A percentile compares a stretch with the other conserved stretches of the same genome.
phyloP scores from a whole-genome alignment of 64 coral and sea anemone genomes.

The Actinia equina region DNA sequence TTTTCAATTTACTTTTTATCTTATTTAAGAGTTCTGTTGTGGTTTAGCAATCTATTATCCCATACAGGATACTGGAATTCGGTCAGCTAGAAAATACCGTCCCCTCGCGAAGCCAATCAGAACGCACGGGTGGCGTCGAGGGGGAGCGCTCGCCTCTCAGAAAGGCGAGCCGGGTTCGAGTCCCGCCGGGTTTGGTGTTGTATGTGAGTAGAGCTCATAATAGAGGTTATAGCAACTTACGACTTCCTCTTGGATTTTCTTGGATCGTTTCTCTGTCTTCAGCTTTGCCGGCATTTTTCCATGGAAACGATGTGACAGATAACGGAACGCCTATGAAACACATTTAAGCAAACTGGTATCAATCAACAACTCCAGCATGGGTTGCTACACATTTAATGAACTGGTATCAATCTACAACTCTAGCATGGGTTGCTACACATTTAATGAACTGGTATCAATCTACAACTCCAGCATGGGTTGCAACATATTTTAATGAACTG shows the following conservation, averaged over 20 bases:
- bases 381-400: neutral
- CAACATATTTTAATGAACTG: neutral
- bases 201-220: too few relatives aligned
- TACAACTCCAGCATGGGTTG: neutral
- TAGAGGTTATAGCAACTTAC: conserved; percentile 36
- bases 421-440: neutral
- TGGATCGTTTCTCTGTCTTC: conserved; percentile 89
- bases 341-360: neutral
- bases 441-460: neutral
- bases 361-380: neutral
- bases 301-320: conserved; percentile 91
- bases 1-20: too few relatives aligned
- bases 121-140: too few relatives aligned
- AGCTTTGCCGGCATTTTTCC: conserved; percentile 87
- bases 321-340: conserved; percentile 71
- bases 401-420: neutral
- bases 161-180: too few relatives aligned
- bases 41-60: too few relatives aligned
- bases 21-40: too few relatives aligned
- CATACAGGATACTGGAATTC: too few relatives aligned
- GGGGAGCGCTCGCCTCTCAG: too few relatives aligned
- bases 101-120: too few relatives aligned
- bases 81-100: too few relatives aligned
- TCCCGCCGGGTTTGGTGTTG: too few relatives aligned
- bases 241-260: conserved; percentile 87